Conservation (phyloP, 2,797 vertebrate species). For the Tenualosa ilisha region DNA sequence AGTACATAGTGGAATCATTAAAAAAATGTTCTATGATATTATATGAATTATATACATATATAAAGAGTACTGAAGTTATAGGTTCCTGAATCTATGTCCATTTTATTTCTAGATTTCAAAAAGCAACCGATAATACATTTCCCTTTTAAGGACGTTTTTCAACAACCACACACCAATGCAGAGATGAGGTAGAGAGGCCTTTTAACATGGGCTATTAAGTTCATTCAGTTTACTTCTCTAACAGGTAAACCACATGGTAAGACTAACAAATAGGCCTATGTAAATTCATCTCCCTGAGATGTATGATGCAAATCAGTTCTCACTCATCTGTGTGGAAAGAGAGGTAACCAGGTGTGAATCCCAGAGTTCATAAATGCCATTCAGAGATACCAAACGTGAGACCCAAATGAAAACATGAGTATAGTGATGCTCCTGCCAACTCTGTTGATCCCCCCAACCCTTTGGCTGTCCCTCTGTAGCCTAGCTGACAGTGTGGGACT, state of each 20-base stretch:
- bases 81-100: not conserved
- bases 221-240: conserved; percentile 47
- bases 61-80: too few relatives aligned
- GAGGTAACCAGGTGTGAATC: not conserved
- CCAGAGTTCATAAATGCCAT: not conserved
- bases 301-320: conserved; percentile 60
- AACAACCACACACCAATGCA: not conserved
- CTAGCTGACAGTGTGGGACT: conserved; percentile 61
- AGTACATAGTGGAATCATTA: not conserved
- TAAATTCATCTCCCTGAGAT: conserved; percentile 56
- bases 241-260: conserved; percentile 45
- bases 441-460: not conserved
- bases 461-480: conserved; percentile 35
- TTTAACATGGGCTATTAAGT: conserved; percentile 46
- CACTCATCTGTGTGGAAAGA: conserved; percentile 39
- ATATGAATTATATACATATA: not conserved
- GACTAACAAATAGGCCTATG: conserved; percentile 60
- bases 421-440: not conserved
- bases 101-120: not conserved
- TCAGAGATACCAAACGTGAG: not conserved
- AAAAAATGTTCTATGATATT: not conserved
- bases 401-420: not conserved
- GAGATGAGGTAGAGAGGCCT: not conserved
- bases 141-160: not conserved
- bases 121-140: not conserved